phyloP scores from a whole-genome alignment of 2,888 invertebrate species.

The Iphiclides podalirius region DNA sequence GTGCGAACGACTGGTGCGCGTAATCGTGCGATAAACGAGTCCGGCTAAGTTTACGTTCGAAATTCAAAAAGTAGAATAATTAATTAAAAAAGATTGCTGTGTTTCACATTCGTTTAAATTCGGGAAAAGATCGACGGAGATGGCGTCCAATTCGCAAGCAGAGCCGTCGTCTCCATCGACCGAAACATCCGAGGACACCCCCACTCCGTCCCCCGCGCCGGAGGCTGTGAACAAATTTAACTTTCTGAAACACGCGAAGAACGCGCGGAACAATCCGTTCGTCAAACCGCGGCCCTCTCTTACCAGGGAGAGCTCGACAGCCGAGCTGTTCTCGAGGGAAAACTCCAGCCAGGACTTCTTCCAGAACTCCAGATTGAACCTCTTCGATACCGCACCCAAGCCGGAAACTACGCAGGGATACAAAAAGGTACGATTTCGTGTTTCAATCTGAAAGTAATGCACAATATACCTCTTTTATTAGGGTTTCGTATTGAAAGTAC shows the following conservation, averaged over 20 bases:
- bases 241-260: constrained; percentile 57
- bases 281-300: constrained; percentile 61
- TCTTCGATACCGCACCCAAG: constrained; percentile 67
- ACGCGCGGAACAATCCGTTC: constrained; percentile 60
- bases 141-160: constrained; percentile 34
- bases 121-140: too few species aligned
- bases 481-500: too few species aligned
- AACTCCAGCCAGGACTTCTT: constrained; percentile 69
- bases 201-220: constrained; percentile 49
- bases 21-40: too few species aligned
- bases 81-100: too few species aligned
- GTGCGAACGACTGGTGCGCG: too few species aligned
- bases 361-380: constrained; percentile 65
- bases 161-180: constrained; percentile 44
- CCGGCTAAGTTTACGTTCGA: too few species aligned
- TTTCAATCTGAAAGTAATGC: too few species aligned
- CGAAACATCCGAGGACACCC: constrained; percentile 48
- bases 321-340: constrained; percentile 64
- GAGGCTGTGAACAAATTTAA: constrained; percentile 58
- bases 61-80: too few species aligned
- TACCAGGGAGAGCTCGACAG: constrained; percentile 62
- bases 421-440: constrained; percentile 46
- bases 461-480: too few species aligned
- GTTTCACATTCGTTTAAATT: too few species aligned
- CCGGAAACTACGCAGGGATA: constrained; percentile 53